Evolutionary conservation across 2,888 invertebrate species (phyloP).

Genomic region (Cataglyphis rosenhaueri): DNA sequence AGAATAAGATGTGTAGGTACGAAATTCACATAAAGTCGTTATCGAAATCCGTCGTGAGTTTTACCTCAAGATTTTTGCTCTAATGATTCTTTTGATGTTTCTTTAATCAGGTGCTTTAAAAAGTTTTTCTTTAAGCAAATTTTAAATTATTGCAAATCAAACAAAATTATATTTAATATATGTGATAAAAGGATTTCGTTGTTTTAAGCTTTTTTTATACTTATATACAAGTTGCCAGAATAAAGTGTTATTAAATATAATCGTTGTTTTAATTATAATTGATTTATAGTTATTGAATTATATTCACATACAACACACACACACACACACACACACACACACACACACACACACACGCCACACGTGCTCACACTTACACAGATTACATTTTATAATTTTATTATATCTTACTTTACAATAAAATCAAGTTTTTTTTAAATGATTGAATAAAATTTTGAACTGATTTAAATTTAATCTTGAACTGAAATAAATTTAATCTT

Average conservation of each 20-base stretch:
- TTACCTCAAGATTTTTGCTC: not conserved
- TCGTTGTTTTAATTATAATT: not conserved
- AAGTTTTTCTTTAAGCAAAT: not conserved
- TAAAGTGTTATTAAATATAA: not conserved
- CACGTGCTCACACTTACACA: not conserved
- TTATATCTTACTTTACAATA: not conserved
- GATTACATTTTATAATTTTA: not conserved
- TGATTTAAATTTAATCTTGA: not conserved
- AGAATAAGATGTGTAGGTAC: slow-evolving; percentile 77
- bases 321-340: not conserved
- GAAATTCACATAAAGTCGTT: slow-evolving; percentile 73
- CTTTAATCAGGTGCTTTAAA: not conserved
- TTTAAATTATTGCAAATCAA: not conserved
- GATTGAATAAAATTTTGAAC: not conserved
- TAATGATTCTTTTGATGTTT: not conserved
- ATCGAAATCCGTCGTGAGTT: slow-evolving; percentile 64
- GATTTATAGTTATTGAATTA: not conserved
- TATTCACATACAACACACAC: not conserved
- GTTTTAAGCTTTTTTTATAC: not conserved
- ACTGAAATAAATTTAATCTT: not conserved
- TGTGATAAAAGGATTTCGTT: not conserved
- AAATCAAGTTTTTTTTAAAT: not conserved
- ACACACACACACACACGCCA: not conserved
- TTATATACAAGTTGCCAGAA: slow-evolving; percentile 12
- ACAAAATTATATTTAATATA: not conserved